A percentile compares a stretch with the other conserved stretches of the same genome.
phyloP scores from a whole-genome alignment of 2,888 invertebrate genomes.

The Leptinotarsa haldemani region DNA sequence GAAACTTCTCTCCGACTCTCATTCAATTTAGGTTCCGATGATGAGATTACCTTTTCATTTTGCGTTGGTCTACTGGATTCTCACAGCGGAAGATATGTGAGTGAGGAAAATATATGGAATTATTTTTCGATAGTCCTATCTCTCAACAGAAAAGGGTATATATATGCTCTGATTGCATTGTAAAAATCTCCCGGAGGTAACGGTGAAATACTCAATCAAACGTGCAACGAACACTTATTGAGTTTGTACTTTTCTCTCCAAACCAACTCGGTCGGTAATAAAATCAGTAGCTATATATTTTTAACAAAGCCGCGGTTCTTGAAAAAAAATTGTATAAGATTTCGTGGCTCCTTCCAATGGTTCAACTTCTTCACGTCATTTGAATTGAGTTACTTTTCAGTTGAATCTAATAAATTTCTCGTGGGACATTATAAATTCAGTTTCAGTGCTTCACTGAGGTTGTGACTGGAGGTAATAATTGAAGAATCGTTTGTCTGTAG shows the following conservation, averaged over 20 bases:
- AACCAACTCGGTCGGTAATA: slow-evolving; percentile 62
- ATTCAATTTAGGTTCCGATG: slow-evolving; percentile 17
- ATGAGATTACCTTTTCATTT: slow-evolving; percentile 16
- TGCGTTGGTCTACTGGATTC: slow-evolving; percentile 4
- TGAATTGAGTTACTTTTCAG: background rate
- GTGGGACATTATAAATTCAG: background rate
- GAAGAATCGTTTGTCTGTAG: background rate
- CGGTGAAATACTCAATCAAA: slow-evolving; percentile 67
- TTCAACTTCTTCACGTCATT: slow-evolving; percentile 7
- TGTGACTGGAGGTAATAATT: background rate
- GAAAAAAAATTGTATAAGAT: slow-evolving; percentile 27
- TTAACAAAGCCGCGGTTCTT: slow-evolving; percentile 51
- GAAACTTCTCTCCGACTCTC: slow-evolving; percentile 7
- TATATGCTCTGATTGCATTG: slow-evolving; percentile 65
- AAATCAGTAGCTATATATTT: slow-evolving; percentile 60
- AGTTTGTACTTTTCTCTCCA: slow-evolving; percentile 63
- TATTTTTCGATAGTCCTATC: slow-evolving; percentile 49
- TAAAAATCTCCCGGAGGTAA: slow-evolving; percentile 63
- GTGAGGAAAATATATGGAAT: slow-evolving; percentile 37
- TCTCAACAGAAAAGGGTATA: slow-evolving; percentile 52
- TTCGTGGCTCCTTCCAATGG: background rate
- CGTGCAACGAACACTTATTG: slow-evolving; percentile 66
- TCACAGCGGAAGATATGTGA: slow-evolving; percentile 9
- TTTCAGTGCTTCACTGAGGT: background rate
- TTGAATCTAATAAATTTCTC: background rate